A percentile compares a stretch with the other conserved stretches of the same genome.
phyloP scores from a whole-genome alignment of 2,113 vertebrate species.

The Antigone vipio region DNA sequence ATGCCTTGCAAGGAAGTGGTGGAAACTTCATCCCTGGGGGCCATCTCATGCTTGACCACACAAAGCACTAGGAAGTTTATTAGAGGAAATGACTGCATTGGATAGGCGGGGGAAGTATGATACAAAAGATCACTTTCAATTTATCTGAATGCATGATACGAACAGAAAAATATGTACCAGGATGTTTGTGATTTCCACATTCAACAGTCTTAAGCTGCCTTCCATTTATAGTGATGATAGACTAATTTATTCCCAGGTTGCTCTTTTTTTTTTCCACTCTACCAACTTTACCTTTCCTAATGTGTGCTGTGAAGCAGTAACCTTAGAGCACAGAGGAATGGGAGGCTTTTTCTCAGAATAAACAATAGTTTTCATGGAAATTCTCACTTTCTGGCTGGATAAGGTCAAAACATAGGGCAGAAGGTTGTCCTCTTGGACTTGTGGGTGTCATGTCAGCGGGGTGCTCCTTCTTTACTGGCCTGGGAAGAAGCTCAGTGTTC shows the following conservation, averaged over 20 bases:
- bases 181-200: conserved; percentile 37
- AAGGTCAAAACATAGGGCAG: background rate
- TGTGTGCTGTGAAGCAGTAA: background rate
- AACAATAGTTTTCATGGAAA: background rate
- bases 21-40: conserved; percentile 28
- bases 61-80: conserved; percentile 44
- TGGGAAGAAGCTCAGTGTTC: background rate
- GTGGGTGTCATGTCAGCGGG: background rate
- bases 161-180: conserved; percentile 42
- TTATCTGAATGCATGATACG: conserved; percentile 29
- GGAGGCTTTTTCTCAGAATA: background rate
- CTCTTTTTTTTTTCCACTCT: background rate
- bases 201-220: background rate
- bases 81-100: conserved; percentile 45
- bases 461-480: background rate
- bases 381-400: background rate
- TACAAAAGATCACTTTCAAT: conserved; percentile 41
- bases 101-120: background rate
- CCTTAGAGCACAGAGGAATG: background rate
- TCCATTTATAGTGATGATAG: background rate
- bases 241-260: background rate
- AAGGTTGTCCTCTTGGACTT: background rate
- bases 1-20: conserved; percentile 13
- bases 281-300: background rate
- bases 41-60: conserved; percentile 39